Evolutionary conservation across 2,888 invertebrate genomes (phyloP).

Genomic region (Aphidoletes aphidimyza): DNA sequence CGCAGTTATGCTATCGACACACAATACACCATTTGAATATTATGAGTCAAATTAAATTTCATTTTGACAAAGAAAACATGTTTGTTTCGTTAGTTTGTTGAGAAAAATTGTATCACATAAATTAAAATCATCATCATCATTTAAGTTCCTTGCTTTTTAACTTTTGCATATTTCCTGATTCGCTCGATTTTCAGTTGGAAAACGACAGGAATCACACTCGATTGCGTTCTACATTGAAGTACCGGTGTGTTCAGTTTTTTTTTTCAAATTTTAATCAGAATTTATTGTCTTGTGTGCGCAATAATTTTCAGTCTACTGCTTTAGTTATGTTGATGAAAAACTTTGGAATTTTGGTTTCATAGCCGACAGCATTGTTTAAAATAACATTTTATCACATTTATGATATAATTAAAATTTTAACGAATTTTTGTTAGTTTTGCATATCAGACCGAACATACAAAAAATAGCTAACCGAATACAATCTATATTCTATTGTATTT

Average conservation of each 20-base stretch:
- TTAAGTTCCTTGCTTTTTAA: too few relatives aligned
- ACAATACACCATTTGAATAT: too few relatives aligned
- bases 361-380: neutral
- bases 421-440: neutral
- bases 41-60: too few relatives aligned
- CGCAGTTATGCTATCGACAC: neutral
- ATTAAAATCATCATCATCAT: conserved; percentile 9
- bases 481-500: too few relatives aligned
- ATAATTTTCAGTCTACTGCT: too few relatives aligned
- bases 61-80: neutral
- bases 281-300: neutral
- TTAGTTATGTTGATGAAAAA: neutral
- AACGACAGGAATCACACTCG: conserved; percentile 15
- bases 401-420: neutral
- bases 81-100: neutral
- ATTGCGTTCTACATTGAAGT: neutral
- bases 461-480: too few relatives aligned
- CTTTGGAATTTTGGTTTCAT: neutral
- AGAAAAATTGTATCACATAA: neutral
- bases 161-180: neutral
- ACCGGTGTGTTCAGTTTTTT: neutral
- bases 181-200: neutral
- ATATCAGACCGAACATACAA: neutral
- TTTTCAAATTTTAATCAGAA: neutral
- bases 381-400: neutral